phyloP scores from a whole-genome alignment of 2,888 invertebrate species.

The Macaria liturata region DNA sequence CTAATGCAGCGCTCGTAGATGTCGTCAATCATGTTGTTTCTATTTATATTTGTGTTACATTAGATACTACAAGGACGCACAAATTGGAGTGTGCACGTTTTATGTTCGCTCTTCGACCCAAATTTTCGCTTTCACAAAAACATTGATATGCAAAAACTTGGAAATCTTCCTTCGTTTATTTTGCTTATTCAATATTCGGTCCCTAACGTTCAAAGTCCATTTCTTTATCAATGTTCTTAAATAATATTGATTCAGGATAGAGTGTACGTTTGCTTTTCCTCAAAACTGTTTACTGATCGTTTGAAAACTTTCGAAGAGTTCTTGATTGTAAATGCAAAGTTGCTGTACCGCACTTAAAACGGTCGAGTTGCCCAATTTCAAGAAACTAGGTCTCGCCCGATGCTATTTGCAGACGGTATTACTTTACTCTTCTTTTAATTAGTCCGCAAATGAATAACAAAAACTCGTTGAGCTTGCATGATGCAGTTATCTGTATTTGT shows the following conservation, averaged over 20 bases:
- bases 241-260: neutral
- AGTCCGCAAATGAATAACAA: neutral
- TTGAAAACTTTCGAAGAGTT: neutral
- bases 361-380: too few relatives aligned
- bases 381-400: too few relatives aligned
- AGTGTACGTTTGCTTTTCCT: constrained; percentile 2
- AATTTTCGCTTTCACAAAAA: too few relatives aligned
- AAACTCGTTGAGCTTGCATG: neutral
- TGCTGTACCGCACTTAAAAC: neutral
- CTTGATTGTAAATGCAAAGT: neutral
- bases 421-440: neutral
- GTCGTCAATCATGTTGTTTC: constrained; percentile 24
- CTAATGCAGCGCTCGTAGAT: constrained; percentile 23
- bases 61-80: too few relatives aligned
- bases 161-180: too few relatives aligned
- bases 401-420: neutral
- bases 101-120: constrained; percentile 17
- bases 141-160: too few relatives aligned
- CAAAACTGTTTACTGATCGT: too few relatives aligned
- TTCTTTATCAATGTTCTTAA: too few relatives aligned
- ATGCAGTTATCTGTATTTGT: constrained; percentile 1
- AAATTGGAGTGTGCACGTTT: constrained; percentile 10
- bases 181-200: too few relatives aligned
- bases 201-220: too few relatives aligned
- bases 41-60: constrained; percentile 15